phyloP scores from a whole-genome alignment of 2,113 vertebrate species.

The human (Homo sapiens) region DNA sequence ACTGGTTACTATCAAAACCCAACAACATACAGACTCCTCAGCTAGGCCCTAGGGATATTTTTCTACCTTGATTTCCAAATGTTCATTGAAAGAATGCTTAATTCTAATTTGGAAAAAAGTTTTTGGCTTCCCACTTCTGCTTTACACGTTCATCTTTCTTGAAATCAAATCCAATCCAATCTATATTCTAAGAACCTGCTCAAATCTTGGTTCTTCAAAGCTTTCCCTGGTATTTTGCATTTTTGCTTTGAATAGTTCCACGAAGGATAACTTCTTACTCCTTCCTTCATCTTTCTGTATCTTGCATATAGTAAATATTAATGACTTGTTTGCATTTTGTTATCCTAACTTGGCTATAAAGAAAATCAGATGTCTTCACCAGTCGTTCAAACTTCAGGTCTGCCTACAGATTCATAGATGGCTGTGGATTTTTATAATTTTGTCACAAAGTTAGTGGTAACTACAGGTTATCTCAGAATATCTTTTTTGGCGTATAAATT shows the following conservation, averaged over 20 bases:
- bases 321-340: not conserved
- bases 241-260: slow-evolving; percentile 4
- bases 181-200: not conserved
- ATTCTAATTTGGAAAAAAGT: not conserved
- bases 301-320: not conserved
- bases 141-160: not conserved
- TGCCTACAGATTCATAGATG: not conserved
- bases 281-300: not conserved
- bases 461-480: not conserved
- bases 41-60: not conserved
- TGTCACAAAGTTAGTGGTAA: not conserved
- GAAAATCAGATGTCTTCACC: not conserved
- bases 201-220: not conserved
- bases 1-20: not conserved
- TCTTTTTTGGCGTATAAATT: not conserved
- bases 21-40: not conserved
- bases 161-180: not conserved
- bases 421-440: slow-evolving; percentile 12
- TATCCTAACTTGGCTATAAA: not conserved
- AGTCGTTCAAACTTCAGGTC: not conserved
- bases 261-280: not conserved
- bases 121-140: not conserved
- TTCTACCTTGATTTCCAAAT: not conserved
- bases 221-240: not conserved
- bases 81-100: not conserved